Evolutionary conservation across 2,797 vertebrate species (phyloP), one percentile per base, ranked within the genome.

Genomic region (Eulemur coronatus): DNA sequence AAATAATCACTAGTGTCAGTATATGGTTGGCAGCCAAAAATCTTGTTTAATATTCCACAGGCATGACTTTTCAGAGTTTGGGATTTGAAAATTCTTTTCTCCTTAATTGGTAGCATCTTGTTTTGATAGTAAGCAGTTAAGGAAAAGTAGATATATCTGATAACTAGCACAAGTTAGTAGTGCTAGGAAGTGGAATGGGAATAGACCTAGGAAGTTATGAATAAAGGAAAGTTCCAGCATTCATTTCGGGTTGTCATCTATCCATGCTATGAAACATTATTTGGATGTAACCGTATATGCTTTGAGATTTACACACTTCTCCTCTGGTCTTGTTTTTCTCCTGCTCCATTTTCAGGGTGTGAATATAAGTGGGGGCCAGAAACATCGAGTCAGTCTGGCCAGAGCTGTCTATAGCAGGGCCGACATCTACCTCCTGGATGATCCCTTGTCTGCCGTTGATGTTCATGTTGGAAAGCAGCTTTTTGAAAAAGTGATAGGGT

Each of bases 281-380:
- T 70, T 78, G 52, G 13, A 18, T 26, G 5, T 43, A 59, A 35
- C 35, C 69, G 1, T 7, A 4, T 1, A 2, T 70, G 35, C 38
- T 95, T 91, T 80, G 59, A 76, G 6, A 46, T 69, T 14, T 59
- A 76, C 7, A 35, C 8, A 13, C 67, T 57, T 82, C 55, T 12
- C 4, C 10, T 33, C 38, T n/a, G 13, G 11, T 79, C 35, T 84
- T 79, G 6, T 15, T 92, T 87, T 8, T 11, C 24, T 90, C 12
- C 2, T 91, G 38, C 15, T 90, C 70, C 38, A 2, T 86, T 95
- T 90, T 17, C 46, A 98, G 97, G 96, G 97, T 50, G 94, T 98
- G 61, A 98, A 95, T 89, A 33, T 98, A 94, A 98, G 97, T 80
- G 98, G 96, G 43, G 98, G 95, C 33, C 98, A 98, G 97, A 98